These are phyloP conservation scores for Scophthalmus maximus DNA, from an alignment of 2,113 vertebrate genomes.

Conservation along the genomic window DNA sequence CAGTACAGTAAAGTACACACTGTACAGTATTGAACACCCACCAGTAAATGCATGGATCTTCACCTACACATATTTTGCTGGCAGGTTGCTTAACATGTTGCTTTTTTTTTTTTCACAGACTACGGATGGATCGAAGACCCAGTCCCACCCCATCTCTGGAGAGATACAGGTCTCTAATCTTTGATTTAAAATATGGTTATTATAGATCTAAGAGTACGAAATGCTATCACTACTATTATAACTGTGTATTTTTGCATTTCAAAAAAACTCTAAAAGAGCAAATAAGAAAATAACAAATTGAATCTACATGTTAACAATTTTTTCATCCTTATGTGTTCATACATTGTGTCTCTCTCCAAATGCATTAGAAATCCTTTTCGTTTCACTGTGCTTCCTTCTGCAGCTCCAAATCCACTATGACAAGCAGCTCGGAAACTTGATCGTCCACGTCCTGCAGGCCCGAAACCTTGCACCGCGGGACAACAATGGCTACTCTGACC, in stretches of 20 bases:
- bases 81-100: conserved; percentile 24
- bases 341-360: background rate
- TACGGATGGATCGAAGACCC: conserved; percentile 85
- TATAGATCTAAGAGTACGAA: too few relatives aligned
- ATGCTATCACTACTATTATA: too few relatives aligned
- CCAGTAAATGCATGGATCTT: conserved; percentile 14
- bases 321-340: background rate
- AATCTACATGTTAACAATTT: too few relatives aligned
- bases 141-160: conserved; percentile 90
- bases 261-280: too few relatives aligned
- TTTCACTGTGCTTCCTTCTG: conserved; percentile 28
- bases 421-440: conserved; percentile 95
- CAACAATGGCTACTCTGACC: conserved; percentile 97
- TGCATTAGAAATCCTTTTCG: conserved; percentile 8
- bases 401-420: conserved; percentile 99
- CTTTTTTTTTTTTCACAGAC: conserved; percentile 79
- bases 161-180: conserved; percentile 97
- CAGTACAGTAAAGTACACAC: background rate
- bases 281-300: too few relatives aligned
- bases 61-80: conserved; percentile 18
- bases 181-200: too few relatives aligned
- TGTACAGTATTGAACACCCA: conserved; percentile 34
- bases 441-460: conserved; percentile 98
- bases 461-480: conserved; percentile 93
- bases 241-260: too few relatives aligned